A percentile compares a stretch with the other conserved stretches of the same genome.
These are phyloP conservation scores for Porites rus DNA, from an alignment of 92 coral and sea anemone genomes.

Conservation along the genomic window DNA sequence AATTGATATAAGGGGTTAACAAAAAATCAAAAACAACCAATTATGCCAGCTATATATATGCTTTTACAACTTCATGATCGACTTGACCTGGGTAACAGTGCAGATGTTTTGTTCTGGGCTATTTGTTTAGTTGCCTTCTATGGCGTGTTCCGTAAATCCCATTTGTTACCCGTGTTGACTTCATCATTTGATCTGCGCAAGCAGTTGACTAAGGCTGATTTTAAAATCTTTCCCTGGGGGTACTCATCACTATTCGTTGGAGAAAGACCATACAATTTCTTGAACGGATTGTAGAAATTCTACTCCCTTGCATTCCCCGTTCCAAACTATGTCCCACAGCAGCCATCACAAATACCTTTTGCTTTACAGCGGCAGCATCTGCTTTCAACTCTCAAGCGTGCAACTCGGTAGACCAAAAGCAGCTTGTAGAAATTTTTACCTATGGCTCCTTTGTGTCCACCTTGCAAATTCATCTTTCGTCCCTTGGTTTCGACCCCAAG, in stretches of 20 bases:
- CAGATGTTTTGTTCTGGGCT: background rate
- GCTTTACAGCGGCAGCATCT: background rate
- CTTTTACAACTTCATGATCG: background rate
- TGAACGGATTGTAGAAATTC: background rate
- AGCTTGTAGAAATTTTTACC: too few relatives aligned
- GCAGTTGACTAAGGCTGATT: background rate
- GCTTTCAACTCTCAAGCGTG: background rate
- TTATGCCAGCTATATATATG: too few relatives aligned
- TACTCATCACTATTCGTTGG: conserved; percentile 23
- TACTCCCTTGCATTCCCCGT: background rate
- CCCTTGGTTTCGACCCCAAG: background rate
- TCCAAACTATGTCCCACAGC: background rate
- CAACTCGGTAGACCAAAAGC: too few relatives aligned
- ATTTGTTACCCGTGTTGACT: background rate
- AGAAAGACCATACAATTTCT: conserved; percentile 20
- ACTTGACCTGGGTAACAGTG: background rate
- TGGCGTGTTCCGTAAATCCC: background rate
- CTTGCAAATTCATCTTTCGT: background rate
- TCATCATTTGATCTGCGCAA: background rate
- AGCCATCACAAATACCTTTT: background rate
- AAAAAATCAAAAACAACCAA: too few relatives aligned
- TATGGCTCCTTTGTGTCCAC: too few relatives aligned
- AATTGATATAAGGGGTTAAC: too few relatives aligned
- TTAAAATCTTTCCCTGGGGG: background rate
- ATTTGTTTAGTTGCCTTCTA: background rate